phyloP scores from a whole-genome alignment of 92 coral and sea anemone species.

The Umimayanthus kanabou region DNA sequence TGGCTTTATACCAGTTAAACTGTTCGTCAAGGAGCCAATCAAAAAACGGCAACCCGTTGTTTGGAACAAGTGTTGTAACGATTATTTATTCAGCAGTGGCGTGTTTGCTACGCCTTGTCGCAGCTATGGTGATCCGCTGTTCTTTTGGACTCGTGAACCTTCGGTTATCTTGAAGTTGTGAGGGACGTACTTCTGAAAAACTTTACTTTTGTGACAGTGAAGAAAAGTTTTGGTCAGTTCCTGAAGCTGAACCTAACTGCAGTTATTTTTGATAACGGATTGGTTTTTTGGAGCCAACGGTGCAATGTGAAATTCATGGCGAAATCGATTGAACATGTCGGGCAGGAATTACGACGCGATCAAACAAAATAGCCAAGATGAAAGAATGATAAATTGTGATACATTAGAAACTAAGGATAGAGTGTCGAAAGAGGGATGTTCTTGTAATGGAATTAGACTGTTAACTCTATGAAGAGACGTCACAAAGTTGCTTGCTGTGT shows the following conservation, averaged over 20 bases:
- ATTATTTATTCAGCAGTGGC: constrained; percentile 80
- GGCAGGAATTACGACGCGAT: not conserved
- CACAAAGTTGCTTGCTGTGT: not conserved
- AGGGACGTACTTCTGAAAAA: constrained; percentile 1
- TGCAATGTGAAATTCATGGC: not conserved
- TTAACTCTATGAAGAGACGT: too few species aligned
- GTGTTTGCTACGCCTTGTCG: constrained; percentile 58
- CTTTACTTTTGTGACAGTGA: not conserved
- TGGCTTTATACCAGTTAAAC: constrained; percentile 4
- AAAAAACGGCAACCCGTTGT: constrained; percentile 16
- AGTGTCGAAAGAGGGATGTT: not conserved
- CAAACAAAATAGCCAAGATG: not conserved
- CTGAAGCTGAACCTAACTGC: not conserved
- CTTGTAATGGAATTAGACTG: not conserved
- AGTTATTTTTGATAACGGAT: not conserved
- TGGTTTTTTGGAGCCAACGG: not conserved
- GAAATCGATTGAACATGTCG: not conserved
- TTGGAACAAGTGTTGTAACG: not conserved
- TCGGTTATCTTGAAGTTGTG: constrained; percentile 3
- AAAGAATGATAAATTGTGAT: not conserved
- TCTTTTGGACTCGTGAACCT: constrained; percentile 17
- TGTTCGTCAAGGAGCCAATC: constrained; percentile 23
- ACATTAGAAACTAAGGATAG: not conserved
- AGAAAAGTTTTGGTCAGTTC: not conserved
- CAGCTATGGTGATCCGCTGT: constrained; percentile 77